Evolutionary conservation across 2,113 vertebrate genomes (phyloP).

Genomic region (Aleadryas rufinucha): DNA sequence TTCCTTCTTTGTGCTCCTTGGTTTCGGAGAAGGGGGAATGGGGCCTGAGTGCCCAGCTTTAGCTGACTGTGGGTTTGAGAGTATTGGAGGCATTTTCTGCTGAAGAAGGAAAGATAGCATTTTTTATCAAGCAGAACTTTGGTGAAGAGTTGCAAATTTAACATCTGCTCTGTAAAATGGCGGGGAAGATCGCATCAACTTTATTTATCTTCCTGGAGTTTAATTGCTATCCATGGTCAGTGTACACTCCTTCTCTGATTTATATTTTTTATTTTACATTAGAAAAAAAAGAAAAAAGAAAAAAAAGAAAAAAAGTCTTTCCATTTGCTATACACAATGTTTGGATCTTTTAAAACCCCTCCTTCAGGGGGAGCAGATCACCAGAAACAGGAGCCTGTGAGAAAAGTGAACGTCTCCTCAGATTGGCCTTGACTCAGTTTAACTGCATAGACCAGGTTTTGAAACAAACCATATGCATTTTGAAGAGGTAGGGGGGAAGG

Average conservation of each 20-base stretch:
- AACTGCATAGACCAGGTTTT: not conserved
- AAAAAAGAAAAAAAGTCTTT: not conserved
- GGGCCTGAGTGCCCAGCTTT: not conserved
- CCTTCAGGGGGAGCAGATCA: not conserved
- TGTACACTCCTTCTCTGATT: not conserved
- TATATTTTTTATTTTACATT: not conserved
- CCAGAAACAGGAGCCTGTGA: not conserved
- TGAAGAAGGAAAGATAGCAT: not conserved
- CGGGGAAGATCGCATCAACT: not conserved
- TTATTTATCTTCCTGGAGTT: not conserved
- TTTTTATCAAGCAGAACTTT: not conserved
- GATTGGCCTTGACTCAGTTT: conserved; percentile 55
- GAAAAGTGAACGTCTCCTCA: not conserved
- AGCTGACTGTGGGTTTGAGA: not conserved
- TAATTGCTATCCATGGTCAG: not conserved
- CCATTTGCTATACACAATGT: not conserved
- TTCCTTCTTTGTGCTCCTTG: not conserved
- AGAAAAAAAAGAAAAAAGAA: not conserved
- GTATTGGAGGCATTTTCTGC: not conserved
- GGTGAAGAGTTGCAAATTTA: not conserved
- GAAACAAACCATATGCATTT: not conserved
- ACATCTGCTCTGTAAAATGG: not conserved
- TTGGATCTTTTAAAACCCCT: not conserved
- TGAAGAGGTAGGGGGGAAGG: not conserved
- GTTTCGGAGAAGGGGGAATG: not conserved